A percentile compares a stretch with the other conserved stretches of the same genome.
phyloP scores from a whole-genome alignment of 2,888 invertebrate genomes.

The Apamea epomidion region DNA sequence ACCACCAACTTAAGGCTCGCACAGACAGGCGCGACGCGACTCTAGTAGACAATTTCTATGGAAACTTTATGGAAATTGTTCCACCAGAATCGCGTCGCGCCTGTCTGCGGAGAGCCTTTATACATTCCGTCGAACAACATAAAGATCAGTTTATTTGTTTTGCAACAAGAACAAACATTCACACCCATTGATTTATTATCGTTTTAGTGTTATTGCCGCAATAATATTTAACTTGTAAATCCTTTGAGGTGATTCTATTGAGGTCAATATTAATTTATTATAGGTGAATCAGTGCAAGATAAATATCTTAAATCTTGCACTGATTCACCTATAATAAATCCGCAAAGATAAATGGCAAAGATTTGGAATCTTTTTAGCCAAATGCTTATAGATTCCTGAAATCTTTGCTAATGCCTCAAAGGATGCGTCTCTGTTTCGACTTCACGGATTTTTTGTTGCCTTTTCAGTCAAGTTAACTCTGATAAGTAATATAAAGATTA shows the following conservation, averaged over 20 bases:
- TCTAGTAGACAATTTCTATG: no score
- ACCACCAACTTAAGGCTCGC: no score
- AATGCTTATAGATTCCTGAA: neutral
- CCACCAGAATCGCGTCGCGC: no score
- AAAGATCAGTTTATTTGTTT: neutral
- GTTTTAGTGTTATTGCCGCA: constrained; percentile 7
- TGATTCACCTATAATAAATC: no score
- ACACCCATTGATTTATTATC: constrained; percentile 25
- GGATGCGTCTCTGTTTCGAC: neutral
- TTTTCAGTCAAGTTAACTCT: neutral
- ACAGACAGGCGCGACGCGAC: no score
- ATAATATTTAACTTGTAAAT: constrained; percentile 26
- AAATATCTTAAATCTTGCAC: no score
- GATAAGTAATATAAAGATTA: neutral
- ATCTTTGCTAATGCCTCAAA: neutral
- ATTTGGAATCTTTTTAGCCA: no score
- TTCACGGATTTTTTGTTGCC: neutral
- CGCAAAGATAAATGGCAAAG: no score
- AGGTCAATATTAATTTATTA: constrained; percentile 3
- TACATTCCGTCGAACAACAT: neutral
- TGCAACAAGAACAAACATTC: constrained; percentile 18
- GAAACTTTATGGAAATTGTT: no score
- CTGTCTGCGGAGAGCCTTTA: no score
- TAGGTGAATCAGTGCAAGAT: neutral
- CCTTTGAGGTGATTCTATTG: constrained; percentile 14